Evolutionary conservation across 2,797 vertebrate species (phyloP).

Genomic region (Acanthurus tractus): DNA sequence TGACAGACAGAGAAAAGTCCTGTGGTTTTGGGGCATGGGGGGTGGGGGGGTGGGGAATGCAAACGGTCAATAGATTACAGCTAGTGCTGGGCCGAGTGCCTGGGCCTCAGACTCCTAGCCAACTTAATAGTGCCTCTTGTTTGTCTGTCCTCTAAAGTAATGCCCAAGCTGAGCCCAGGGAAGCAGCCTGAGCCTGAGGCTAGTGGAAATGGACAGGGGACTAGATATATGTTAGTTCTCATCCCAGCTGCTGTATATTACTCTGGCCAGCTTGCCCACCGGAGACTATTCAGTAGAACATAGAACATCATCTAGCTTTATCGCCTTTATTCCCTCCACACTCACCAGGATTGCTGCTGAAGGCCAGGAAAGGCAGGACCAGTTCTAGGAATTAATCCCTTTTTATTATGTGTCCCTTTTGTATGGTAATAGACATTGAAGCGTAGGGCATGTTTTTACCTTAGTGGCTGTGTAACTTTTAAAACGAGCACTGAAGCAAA

Average conservation of each 20-base stretch:
- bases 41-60: constrained; percentile 73
- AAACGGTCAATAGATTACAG: constrained; percentile 83
- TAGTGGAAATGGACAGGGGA: constrained; percentile 81
- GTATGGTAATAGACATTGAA: constrained; percentile 42
- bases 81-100: constrained; percentile 73
- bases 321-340: constrained; percentile 64
- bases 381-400: constrained; percentile 47
- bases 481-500: constrained; percentile 8
- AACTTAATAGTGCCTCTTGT: constrained; percentile 83
- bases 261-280: constrained; percentile 73
- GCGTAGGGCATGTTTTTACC: constrained; percentile 19
- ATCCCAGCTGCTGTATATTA: constrained; percentile 81
- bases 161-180: constrained; percentile 75
- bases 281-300: constrained; percentile 76
- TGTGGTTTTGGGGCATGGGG: constrained; percentile 74
- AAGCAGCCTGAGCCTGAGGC: constrained; percentile 78
- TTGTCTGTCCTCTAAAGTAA: constrained; percentile 84
- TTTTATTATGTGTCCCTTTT: constrained; percentile 51
- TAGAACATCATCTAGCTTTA: constrained; percentile 75
- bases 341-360: constrained; percentile 58
- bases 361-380: constrained; percentile 49
- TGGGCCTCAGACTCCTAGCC: constrained; percentile 73
- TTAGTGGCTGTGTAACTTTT: constrained; percentile 6
- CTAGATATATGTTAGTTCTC: constrained; percentile 83
- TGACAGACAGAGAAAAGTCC: constrained; percentile 78